Evolutionary conservation across 1,140 invertebrate species (phyloP), one percentile per base, ranked within the genome.

Genomic region (Ditylenchus dipsaci): DNA sequence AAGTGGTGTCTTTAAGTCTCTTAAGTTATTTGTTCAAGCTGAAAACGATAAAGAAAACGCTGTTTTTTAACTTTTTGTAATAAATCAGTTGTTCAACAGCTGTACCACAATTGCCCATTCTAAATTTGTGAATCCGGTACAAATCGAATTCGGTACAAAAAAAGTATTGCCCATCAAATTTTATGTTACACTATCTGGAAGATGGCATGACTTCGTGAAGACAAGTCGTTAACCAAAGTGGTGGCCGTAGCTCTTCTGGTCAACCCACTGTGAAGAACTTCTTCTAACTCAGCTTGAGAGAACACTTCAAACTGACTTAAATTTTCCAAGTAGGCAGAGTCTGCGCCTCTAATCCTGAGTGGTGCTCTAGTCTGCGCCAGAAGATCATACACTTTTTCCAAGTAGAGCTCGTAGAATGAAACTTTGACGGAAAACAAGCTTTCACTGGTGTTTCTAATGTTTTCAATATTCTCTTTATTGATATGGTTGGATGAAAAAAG

Each of bases 181-280:
- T 38, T 38, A 3, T 38, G 33, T 26, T 67, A 67, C 59, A 19
- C 11, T 3, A 66, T 23, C 19, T 42, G 59, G 23, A 66, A 66
- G 60, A 66, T 65, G 17, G 65, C 65, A 29, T 66, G 65, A 23
- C 65, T 66, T 64, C 65, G 62, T 3, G 65, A 66, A n/a, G 62
- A 67, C 7, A 66, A 11, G 9, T 67, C 61, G 27, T 66, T 66
- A 19, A 66, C 59, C 17, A 65, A 23, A 21, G 65, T 66, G 15
- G 65, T 19, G 29, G 65, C 33, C n/a, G 65, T 66, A 21, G 65
- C 65, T 17, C 65, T 27, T 38, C 33, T 63, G 7, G 27, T 17
- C 17, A 65, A 23, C n/a, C 62, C 65, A 17, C 23, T 38, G 9
- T 42, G 15, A 17, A 26, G 63, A 7, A 67, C 38, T 17, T 29